phyloP scores from a whole-genome alignment of 1,140 invertebrate genomes.

The Cardiocondyla obscurior region DNA sequence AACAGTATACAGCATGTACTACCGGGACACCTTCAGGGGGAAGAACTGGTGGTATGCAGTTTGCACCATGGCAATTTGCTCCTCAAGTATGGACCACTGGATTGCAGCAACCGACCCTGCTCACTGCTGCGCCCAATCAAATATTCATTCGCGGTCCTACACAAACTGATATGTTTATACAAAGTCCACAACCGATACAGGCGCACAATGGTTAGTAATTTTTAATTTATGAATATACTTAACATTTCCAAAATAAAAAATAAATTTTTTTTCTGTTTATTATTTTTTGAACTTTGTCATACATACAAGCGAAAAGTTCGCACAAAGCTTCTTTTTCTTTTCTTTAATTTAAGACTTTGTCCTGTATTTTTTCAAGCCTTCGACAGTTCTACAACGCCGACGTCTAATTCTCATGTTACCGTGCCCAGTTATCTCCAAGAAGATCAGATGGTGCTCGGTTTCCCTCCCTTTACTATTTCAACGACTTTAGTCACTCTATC shows the following conservation, averaged over 20 bases:
- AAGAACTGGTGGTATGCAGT: slow-evolving; percentile 85
- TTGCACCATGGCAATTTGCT: slow-evolving; percentile 86
- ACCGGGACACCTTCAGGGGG: slow-evolving; percentile 86
- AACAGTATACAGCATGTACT: slow-evolving; percentile 86
- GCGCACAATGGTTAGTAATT: slow-evolving; percentile 86
- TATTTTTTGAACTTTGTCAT: neutral
- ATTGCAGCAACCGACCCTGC: slow-evolving; percentile 87
- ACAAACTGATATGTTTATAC: slow-evolving; percentile 94
- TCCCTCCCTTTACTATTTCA: too few relatives aligned
- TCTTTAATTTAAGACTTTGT: too few relatives aligned
- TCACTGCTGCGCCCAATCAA: slow-evolving; percentile 88
- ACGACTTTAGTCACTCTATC: too few relatives aligned
- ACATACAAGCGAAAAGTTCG: slow-evolving; percentile 7
- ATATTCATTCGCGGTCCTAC: slow-evolving; percentile 92
- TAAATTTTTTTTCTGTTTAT: slow-evolving; percentile 52
- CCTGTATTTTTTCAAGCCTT: too few relatives aligned
- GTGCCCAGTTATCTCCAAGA: too few relatives aligned
- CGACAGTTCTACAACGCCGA: too few relatives aligned
- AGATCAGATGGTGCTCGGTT: too few relatives aligned
- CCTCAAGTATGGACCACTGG: slow-evolving; percentile 89
- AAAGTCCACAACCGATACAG: slow-evolving; percentile 88
- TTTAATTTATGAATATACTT: slow-evolving; percentile 61
- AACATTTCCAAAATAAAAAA: neutral
- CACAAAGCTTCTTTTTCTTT: too few relatives aligned
- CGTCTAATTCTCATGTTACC: too few relatives aligned